phyloP scores from a whole-genome alignment of 2,113 vertebrate species.

The Triplophysa rosa region DNA sequence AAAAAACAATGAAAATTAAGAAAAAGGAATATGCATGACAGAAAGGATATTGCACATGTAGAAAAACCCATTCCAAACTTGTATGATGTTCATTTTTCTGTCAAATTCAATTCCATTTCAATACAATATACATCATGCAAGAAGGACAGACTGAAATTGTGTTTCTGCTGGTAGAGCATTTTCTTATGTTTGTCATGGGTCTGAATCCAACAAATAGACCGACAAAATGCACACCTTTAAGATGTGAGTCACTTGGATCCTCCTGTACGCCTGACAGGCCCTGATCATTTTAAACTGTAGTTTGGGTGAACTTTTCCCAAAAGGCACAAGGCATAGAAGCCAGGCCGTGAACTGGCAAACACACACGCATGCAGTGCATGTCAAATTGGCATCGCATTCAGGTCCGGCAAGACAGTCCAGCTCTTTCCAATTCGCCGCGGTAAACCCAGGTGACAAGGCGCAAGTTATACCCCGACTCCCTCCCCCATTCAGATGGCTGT shows the following conservation, averaged over 20 bases:
- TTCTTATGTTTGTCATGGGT: too few species aligned
- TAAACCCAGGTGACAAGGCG: slow-evolving; percentile 33
- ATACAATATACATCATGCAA: neutral
- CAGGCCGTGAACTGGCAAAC: neutral
- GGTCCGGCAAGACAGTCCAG: neutral
- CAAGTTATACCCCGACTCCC: slow-evolving; percentile 33
- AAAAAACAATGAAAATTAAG: neutral
- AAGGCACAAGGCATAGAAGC: neutral
- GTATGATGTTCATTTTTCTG: neutral
- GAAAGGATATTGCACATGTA: neutral
- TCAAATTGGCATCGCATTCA: slow-evolving; percentile 1
- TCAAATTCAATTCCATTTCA: neutral
- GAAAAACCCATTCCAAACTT: neutral
- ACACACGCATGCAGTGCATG: neutral
- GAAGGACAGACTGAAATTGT: too few species aligned
- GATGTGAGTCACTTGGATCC: too few species aligned
- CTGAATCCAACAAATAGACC: too few species aligned
- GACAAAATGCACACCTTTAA: too few species aligned
- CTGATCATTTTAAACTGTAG: too few species aligned
- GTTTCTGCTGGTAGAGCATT: too few species aligned
- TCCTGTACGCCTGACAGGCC: too few species aligned
- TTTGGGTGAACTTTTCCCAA: too few species aligned
- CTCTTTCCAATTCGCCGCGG: slow-evolving; percentile 18
- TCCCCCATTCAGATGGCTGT: slow-evolving; percentile 34
- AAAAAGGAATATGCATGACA: neutral